phyloP scores from a whole-genome alignment of 2,888 invertebrate genomes.

The Plemyria rubiginata region DNA sequence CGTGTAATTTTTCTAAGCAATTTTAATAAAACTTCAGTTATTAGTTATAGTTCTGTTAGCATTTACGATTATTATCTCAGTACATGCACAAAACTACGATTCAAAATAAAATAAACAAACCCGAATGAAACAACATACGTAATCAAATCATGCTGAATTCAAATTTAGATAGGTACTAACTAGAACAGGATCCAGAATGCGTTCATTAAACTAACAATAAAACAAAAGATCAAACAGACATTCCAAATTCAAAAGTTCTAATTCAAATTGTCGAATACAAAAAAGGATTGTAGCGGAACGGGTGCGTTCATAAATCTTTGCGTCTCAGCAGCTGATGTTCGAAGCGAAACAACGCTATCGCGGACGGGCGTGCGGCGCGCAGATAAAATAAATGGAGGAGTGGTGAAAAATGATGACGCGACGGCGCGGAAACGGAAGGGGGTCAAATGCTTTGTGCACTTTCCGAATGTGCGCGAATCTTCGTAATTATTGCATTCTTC shows the following conservation, averaged over 20 bases:
- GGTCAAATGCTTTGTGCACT: slow-evolving; percentile 52
- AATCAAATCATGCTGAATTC: not conserved
- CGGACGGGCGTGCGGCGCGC: slow-evolving; percentile 77
- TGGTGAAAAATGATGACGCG: slow-evolving; percentile 83
- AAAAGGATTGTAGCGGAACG: slow-evolving; percentile 71
- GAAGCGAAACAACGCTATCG: slow-evolving; percentile 64
- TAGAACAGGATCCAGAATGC: not conserved
- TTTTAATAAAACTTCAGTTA: not conserved
- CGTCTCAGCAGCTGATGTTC: slow-evolving; percentile 80
- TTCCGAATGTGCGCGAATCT: slow-evolving; percentile 28
- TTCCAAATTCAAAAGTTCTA: slow-evolving; percentile 60
- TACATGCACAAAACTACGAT: too few relatives aligned
- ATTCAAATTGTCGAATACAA: slow-evolving; percentile 60
- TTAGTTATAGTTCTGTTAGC: not conserved
- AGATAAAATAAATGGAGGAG: slow-evolving; percentile 84
- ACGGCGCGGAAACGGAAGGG: slow-evolving; percentile 76
- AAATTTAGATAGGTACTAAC: too few relatives aligned
- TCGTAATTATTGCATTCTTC: slow-evolving; percentile 27
- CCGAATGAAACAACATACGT: too few relatives aligned
- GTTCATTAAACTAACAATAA: slow-evolving; percentile 6
- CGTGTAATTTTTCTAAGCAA: not conserved
- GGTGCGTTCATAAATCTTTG: slow-evolving; percentile 78
- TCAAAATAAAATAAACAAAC: too few relatives aligned
- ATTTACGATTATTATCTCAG: not conserved
- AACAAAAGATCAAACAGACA: slow-evolving; percentile 48